Evolutionary conservation across 2,888 invertebrate genomes (phyloP).

Genomic region (Brachyptera putata): DNA sequence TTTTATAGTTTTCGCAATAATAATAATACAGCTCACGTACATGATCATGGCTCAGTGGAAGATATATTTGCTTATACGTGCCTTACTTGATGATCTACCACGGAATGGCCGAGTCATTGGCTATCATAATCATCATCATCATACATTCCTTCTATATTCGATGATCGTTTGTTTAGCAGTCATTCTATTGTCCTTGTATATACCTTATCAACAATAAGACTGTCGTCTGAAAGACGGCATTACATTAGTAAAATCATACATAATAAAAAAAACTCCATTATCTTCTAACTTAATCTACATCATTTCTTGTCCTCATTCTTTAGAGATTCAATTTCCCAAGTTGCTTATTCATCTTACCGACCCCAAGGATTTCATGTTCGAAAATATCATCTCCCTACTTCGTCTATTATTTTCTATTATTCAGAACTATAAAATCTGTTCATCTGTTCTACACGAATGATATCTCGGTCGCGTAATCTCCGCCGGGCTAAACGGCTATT

Average conservation of each 20-base stretch:
- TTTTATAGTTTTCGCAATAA: too few relatives aligned
- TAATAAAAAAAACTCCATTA: slow-evolving; percentile 14
- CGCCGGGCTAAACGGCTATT: background rate
- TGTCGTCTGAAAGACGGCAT: slow-evolving; percentile 8
- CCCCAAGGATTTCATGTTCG: slow-evolving; percentile 5
- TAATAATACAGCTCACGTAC: too few relatives aligned
- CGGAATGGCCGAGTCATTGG: slow-evolving; percentile 8
- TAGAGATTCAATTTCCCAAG: slow-evolving; percentile 16
- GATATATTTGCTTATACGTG: too few relatives aligned
- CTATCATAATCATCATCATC: slow-evolving; percentile 16
- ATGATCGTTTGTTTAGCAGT: slow-evolving; percentile 19
- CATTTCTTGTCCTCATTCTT: slow-evolving; percentile 15
- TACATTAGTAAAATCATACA: slow-evolving; percentile 17
- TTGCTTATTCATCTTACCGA: slow-evolving; percentile 16
- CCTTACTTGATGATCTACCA: too few relatives aligned
- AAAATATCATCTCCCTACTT: slow-evolving; percentile 1
- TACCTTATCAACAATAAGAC: slow-evolving; percentile 8
- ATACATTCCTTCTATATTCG: background rate
- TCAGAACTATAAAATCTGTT: background rate
- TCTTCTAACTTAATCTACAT: slow-evolving; percentile 15
- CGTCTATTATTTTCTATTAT: background rate
- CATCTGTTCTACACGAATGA: background rate
- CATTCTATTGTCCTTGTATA: slow-evolving; percentile 18
- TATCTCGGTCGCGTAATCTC: background rate
- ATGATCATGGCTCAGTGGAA: too few relatives aligned